Conservation (phyloP, 2,113 vertebrate genomes). For the Hemibagrus wyckioides region DNA sequence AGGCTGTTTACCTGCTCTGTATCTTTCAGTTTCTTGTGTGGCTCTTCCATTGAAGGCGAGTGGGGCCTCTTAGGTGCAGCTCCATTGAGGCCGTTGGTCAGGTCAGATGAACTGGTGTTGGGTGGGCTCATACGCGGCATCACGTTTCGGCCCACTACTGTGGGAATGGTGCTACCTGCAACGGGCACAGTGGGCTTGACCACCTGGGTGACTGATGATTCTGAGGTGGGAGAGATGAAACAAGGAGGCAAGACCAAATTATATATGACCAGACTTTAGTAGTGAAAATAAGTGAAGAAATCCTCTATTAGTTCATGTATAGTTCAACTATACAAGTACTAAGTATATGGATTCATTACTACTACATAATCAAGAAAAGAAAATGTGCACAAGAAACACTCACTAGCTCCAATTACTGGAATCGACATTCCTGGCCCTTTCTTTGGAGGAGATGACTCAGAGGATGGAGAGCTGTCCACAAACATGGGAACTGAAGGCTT, state of each 20-base stretch:
- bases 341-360: background rate
- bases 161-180: constrained; percentile 68
- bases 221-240: constrained; percentile 11
- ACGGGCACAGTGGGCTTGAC: constrained; percentile 59
- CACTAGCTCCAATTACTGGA: constrained; percentile 80
- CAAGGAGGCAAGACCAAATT: background rate
- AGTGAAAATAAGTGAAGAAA: background rate
- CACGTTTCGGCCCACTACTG: constrained; percentile 68
- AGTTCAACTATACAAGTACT: background rate
- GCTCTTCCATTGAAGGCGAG: constrained; percentile 74
- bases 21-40: constrained; percentile 76
- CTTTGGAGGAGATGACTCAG: constrained; percentile 59
- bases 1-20: constrained; percentile 69
- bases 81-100: constrained; percentile 71
- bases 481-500: constrained; percentile 64
- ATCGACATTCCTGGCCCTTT: constrained; percentile 74
- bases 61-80: constrained; percentile 73
- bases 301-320: background rate
- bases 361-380: background rate
- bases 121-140: constrained; percentile 65
- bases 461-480: constrained; percentile 64
- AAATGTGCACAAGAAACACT: constrained; percentile 57
- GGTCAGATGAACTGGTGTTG: constrained; percentile 69
- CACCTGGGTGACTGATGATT: constrained; percentile 24
- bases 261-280: background rate